phyloP scores from a whole-genome alignment of 2,113 vertebrate species.

The Ochotona princeps region DNA sequence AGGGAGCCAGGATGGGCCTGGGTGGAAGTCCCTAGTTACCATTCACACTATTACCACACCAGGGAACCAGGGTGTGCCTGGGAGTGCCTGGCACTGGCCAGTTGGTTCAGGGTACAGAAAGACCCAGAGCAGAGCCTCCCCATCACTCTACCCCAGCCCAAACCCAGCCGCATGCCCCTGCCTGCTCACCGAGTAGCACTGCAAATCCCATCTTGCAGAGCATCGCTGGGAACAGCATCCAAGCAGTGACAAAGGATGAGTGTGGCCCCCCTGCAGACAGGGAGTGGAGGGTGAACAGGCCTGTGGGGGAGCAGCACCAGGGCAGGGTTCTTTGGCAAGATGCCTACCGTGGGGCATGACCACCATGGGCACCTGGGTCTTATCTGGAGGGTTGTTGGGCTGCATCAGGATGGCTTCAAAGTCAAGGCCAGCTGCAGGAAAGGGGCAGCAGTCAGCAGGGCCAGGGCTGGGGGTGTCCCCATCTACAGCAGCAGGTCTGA shows the following conservation, averaged over 20 bases:
- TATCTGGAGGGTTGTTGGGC: constrained; percentile 85
- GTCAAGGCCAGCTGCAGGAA: constrained; percentile 89
- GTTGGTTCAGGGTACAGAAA: neutral
- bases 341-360: constrained; percentile 94
- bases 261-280: constrained; percentile 93
- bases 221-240: constrained; percentile 90
- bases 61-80: neutral
- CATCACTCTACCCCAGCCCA: neutral
- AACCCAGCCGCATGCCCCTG: neutral
- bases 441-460: constrained; percentile 37
- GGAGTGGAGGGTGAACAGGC: neutral
- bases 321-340: neutral
- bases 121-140: neutral
- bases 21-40: too few species aligned
- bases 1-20: neutral
- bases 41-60: neutral
- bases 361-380: constrained; percentile 90
- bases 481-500: neutral
- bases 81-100: neutral
- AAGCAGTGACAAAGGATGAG: constrained; percentile 90
- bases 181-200: constrained; percentile 90
- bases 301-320: neutral
- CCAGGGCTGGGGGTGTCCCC: neutral
- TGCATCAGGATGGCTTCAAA: constrained; percentile 94
- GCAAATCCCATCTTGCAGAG: constrained; percentile 94